Base-by-base conservation (phyloP, 2,888 invertebrate genomes). In the Macropis europaea region DNA sequence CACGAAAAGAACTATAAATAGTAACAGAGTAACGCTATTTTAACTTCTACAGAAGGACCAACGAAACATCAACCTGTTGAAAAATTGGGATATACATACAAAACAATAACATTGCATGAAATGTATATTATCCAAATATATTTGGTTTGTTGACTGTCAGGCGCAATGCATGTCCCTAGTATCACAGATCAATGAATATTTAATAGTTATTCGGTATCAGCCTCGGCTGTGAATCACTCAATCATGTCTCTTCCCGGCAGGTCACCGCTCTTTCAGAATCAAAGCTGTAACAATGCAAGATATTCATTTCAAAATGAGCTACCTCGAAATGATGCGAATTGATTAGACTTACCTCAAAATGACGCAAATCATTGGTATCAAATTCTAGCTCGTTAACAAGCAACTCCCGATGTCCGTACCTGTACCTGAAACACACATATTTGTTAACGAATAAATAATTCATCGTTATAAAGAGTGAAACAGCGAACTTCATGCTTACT, bases 361-460 rank as follows among this genome's bases (percentile, higher is more conserved):
- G 88, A 56, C 86, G 89, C 70, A 90, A 84, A 74, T 91, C 90
- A 61, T 87, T 89, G 9, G 88, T 86, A 60, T 90, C 90, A 43
- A 90, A 90, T 66, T 90, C 91, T 57, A 90, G 87, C 62, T 90
- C 90, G 57, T 91, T 91, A 24, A 91, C 90, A 6, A 91, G 84
- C 71, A 91, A 82, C 62, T 91, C 90, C 11, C 91, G 86, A 76
- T 90, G 91, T 59, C 90, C 88, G 43, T 89, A 89, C 68, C 90
- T 89, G 77, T 72, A 89, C 79, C 85, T 87, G 53, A 24, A 61
- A 71, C 11, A 43, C 11, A 28, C 53, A 28, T 26, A 13, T 17
- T n/a, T 19, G 1, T 34, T 3, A 47, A n/a, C n/a, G n/a, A 15
- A 30, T 42, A 9, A 30, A 53, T 24, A 47, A 40, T 34, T 67